Percentiles rank a stretch among this genome's conserved stretches.
Evolutionary conservation across 2,113 vertebrate genomes (phyloP).

Genomic region (Stercorarius parasiticus): DNA sequence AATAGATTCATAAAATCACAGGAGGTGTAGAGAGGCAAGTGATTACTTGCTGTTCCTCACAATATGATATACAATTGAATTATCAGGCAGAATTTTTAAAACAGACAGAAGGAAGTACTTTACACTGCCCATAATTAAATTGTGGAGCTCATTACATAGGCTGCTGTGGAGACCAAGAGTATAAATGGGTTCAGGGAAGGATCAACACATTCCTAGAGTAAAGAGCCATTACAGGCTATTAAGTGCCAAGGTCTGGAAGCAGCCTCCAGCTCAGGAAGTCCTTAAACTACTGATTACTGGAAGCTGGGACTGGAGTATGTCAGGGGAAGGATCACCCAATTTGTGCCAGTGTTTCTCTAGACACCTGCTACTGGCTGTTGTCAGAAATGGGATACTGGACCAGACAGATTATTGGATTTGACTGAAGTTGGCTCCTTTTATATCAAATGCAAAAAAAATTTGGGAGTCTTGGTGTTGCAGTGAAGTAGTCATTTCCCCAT

Average conservation of each 20-base stretch:
- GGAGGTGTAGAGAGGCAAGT: constrained; percentile 4
- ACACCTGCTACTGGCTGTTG: not conserved
- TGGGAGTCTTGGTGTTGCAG: not conserved
- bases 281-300: constrained; percentile 49
- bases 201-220: constrained; percentile 56
- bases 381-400: not conserved
- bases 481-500: not conserved
- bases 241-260: constrained; percentile 31
- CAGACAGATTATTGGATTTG: not conserved
- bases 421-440: not conserved
- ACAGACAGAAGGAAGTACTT: constrained; percentile 52
- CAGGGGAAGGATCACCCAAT: not conserved
- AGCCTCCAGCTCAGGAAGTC: constrained; percentile 44
- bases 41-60: not conserved
- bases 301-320: constrained; percentile 22
- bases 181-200: constrained; percentile 42
- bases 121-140: constrained; percentile 32
- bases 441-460: not conserved
- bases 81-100: constrained; percentile 29
- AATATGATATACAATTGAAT: constrained; percentile 8
- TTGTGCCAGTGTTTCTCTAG: not conserved
- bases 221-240: constrained; percentile 37
- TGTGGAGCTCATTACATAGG: not conserved
- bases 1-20: not conserved
- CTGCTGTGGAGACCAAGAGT: constrained; percentile 23